Evolutionary conservation across 2,888 invertebrate genomes (phyloP).

Genomic region (Oasisia sp.): DNA sequence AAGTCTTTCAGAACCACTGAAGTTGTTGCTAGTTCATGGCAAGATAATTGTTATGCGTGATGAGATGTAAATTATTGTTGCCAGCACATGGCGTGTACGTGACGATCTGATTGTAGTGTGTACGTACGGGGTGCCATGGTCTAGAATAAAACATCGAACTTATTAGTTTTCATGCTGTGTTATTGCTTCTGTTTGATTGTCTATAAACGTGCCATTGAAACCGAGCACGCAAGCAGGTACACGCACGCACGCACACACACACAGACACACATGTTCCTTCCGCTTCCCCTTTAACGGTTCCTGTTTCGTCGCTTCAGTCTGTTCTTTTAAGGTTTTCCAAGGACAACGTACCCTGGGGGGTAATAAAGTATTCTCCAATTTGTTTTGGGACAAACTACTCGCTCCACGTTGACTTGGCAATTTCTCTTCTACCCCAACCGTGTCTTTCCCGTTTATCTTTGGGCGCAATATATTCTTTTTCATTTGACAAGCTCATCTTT

Average conservation of each 20-base stretch:
- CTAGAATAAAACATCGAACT: background rate
- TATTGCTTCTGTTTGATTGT: background rate
- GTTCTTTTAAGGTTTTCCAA: background rate
- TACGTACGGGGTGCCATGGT: background rate
- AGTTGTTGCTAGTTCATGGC: background rate
- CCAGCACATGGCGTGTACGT: background rate
- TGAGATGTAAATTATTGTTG: background rate
- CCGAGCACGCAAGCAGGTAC: background rate
- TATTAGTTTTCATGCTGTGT: background rate
- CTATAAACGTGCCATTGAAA: background rate
- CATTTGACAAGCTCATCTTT: background rate
- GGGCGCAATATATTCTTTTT: background rate
- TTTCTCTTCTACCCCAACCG: background rate
- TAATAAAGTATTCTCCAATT: background rate
- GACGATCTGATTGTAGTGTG: background rate
- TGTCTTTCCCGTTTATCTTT: background rate
- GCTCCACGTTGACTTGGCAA: background rate
- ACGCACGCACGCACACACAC: background rate
- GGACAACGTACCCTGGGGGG: too few relatives aligned
- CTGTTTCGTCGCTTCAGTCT: background rate
- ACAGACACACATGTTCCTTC: background rate
- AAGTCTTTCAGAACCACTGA: background rate
- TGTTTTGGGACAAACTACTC: background rate
- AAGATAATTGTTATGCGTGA: background rate
- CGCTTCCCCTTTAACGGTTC: background rate